phyloP scores from a whole-genome alignment of 2,797 vertebrate genomes.

The Prunella strophiata region DNA sequence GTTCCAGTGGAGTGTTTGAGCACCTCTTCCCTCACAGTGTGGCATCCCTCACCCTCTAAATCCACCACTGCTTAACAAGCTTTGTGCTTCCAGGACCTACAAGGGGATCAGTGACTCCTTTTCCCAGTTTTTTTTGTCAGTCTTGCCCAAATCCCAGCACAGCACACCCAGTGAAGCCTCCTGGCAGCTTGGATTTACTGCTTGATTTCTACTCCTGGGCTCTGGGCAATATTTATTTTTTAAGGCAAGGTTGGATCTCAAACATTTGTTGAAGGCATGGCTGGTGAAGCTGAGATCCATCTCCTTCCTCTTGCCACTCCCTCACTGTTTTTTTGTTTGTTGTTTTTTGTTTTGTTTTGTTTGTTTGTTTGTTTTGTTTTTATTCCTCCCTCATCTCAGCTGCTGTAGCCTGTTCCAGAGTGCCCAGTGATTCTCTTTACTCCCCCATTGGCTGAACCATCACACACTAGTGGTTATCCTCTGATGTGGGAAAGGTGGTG shows the following conservation, averaged over 20 bases:
- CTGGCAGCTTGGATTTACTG: background rate
- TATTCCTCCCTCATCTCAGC: background rate
- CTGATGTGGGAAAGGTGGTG: background rate
- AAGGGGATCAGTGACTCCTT: background rate
- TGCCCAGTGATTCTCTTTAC: background rate
- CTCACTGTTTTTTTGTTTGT: background rate
- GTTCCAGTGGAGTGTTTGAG: background rate
- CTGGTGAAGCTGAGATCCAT: background rate
- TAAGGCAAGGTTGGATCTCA: slow-evolving; percentile 13
- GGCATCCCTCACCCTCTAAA: background rate
- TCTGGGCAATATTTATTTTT: slow-evolving; percentile 32
- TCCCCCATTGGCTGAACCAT: background rate
- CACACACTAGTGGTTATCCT: background rate
- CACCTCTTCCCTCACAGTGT: background rate
- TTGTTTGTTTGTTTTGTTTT: background rate
- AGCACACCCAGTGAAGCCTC: background rate
- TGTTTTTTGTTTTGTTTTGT: too few relatives aligned
- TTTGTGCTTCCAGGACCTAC: background rate
- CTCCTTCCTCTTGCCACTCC: background rate
- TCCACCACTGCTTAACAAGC: background rate
- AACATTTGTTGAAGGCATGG: background rate
- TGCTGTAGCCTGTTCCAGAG: background rate
- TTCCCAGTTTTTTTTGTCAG: background rate
- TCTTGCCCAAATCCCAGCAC: background rate
- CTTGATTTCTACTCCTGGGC: slow-evolving; percentile 21